Evolutionary conservation across 92 coral and sea anemone genomes (phyloP), one percentile per base, ranked within the genome.

Genomic region (Anthopleura xanthogrammica): DNA sequence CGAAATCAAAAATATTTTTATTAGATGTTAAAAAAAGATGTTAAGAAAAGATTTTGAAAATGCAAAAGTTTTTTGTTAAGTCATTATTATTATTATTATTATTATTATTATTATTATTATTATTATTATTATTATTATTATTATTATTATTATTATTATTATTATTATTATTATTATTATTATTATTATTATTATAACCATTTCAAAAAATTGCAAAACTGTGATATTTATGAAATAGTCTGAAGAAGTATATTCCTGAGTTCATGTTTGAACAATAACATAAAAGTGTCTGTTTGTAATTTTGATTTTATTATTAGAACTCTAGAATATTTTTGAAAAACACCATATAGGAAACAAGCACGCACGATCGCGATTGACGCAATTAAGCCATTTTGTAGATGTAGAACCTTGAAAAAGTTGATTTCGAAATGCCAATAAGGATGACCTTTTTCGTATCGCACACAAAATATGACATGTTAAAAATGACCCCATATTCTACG

Each of bases 401-500:
- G 39, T 65, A 23, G 72, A 65, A 65, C 39, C 22, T 29, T 19
- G 29, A 36, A 23, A 22, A 68, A 68, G 74, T 68, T 10, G 16
- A 10, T 22, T 24, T 68, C 42, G 3, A 36, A 29, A 24, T 36
- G 14, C 46, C 74, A 68, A 6, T 68, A 23, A 23, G 16, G 11
- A 16, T 68, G 74, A 68, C 74, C 29, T 68, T 68, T 68, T 68
- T 29, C 17, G 41, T 68, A 24, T 68, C 41, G 41, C 74, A 68
- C 74, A 23, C 7, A 29, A 13, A 36, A 68, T 7, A 22, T 68
- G 74, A 68, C 42, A 68, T 68, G 4, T 68, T 23, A 23, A 68
- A 0, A 68, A 13, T 68, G 74, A 68, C 74, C 74, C 74, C 74
- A 68, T 68, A 68, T 24, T 68, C 43, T 29, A 68, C 74, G 74